Evolutionary conservation across 2,113 vertebrate genomes (phyloP).

Genomic region (Hassar affinis): DNA sequence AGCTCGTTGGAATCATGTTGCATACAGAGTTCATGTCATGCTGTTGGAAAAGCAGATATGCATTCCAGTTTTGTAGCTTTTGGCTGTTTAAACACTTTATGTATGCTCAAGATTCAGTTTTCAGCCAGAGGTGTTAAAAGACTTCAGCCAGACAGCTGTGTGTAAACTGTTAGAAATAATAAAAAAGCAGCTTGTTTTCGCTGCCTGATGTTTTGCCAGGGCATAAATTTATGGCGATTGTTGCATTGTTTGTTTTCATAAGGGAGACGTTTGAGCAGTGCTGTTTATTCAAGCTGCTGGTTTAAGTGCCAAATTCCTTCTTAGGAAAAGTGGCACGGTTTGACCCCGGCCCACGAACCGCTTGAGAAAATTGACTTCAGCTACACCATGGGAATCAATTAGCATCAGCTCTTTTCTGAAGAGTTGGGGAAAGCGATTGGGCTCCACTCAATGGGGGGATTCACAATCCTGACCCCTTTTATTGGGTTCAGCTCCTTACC

Average conservation of each 20-base stretch:
- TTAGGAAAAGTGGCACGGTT: constrained; percentile 59
- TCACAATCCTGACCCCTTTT: constrained; percentile 87
- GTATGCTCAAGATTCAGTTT: background rate
- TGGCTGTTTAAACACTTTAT: background rate
- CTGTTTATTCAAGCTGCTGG: constrained; percentile 70
- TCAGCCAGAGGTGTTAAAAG: background rate
- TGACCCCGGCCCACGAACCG: constrained; percentile 74
- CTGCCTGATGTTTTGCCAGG: constrained; percentile 14
- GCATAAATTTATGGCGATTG: constrained; percentile 44
- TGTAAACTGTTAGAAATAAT: background rate
- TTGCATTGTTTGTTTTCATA: constrained; percentile 71
- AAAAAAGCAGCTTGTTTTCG: constrained; percentile 4
- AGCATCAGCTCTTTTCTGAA: constrained; percentile 77
- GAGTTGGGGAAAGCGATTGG: constrained; percentile 76
- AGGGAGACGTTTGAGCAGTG: constrained; percentile 68
- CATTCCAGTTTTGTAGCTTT: background rate
- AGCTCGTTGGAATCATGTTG: background rate
- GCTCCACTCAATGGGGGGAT: constrained; percentile 77
- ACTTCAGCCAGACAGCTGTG: background rate
- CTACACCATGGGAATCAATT: constrained; percentile 82
- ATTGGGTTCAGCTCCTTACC: constrained; percentile 88
- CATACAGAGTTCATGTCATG: background rate
- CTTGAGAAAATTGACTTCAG: constrained; percentile 76
- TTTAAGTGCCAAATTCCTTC: constrained; percentile 69
- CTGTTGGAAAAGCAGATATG: background rate